Base-by-base conservation (phyloP, 2,888 invertebrate species). In the Agrotis exclamationis region DNA sequence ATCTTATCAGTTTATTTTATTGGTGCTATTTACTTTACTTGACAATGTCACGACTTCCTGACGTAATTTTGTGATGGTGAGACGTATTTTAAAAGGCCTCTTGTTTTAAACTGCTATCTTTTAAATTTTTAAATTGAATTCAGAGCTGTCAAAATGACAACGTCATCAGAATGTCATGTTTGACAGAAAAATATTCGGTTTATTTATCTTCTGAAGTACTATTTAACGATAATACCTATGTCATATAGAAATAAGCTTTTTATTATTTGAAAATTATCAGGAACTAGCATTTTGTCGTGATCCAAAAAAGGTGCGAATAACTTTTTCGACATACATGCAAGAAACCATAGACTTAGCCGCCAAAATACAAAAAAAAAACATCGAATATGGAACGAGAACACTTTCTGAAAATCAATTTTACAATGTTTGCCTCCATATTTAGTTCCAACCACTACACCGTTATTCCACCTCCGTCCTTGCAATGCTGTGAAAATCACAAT, bases 1-100 rank as follows among this genome's bases (percentile, higher is more conserved):
- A 78, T 76, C 78, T 78, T n/a, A 65, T 76, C 65, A 58, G 18
- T 69, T 22, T 14, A 63, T 70, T 64, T 51, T 63, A 67, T 51
- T 60, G 28, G 16, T 44, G 60, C 13, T 45, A 45, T n/a, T n/a
- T n/a, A n/a, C n/a, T 56, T 68, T 50, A 13, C 45, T 39, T 39
- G 57, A 53, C 51, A 53, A 71, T 71, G 18, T 77, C 28, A 22
- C 14, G 24, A 9, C 18, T 45, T 74, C 47, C 13, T 57, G 65
- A 57, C 50, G 54, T 53, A 18, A 60, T 47, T 48, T 33, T 56
- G 45, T 56, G 2, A 22, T 45, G 11, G 11, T 45, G 47, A 14
- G 18, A 24, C 13, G 18, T 65, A 51, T 45, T 74, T 24, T 33
- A 14, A 3, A 33, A 57, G 24, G n/a, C 22, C 64, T 28, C 47